Conservation (phyloP, 1,140 invertebrate species). For the Drosophila subobscura region DNA sequence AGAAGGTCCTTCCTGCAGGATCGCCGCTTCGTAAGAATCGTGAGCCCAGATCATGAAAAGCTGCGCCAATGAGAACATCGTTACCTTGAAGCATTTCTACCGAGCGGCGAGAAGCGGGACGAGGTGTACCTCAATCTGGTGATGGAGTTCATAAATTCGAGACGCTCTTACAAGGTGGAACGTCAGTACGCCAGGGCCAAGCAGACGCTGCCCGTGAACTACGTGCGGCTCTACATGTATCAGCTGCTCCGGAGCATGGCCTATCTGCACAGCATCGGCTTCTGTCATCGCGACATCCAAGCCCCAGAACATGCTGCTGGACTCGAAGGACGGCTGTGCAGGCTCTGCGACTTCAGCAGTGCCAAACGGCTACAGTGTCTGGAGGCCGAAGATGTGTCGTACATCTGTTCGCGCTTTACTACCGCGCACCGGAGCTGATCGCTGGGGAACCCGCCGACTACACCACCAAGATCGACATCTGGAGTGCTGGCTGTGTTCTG, state of each 20-base stretch:
- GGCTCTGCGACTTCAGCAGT: constrained; percentile 99
- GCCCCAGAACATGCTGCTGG: constrained; percentile 98
- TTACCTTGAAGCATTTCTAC: constrained; percentile 99
- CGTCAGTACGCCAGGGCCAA: constrained; percentile 99
- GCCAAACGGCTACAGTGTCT: constrained; percentile 97
- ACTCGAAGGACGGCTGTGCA: constrained; percentile 97
- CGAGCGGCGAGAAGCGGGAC: constrained; percentile 99
- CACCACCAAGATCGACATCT: constrained; percentile 99
- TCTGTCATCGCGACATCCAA: constrained; percentile 99
- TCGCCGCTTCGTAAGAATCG: constrained; percentile 99
- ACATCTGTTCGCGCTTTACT: constrained; percentile 99
- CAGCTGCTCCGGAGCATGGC: constrained; percentile 99
- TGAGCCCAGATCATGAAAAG: constrained; percentile 99
- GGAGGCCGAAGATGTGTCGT: constrained; percentile 99
- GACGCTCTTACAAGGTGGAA: constrained; percentile 99
- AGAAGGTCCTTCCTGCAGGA: constrained; percentile 99
- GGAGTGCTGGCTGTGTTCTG: constrained; percentile 99
- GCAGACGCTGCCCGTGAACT: constrained; percentile 99
- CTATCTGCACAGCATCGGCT: constrained; percentile 98
- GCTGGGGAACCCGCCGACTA: constrained; percentile 99
- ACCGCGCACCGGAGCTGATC: constrained; percentile 98
- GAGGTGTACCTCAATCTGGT: constrained; percentile 99
- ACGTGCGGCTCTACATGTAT: constrained; percentile 99
- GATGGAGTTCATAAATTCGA: constrained; percentile 99
- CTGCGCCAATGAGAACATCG: constrained; percentile 99